phyloP scores from a whole-genome alignment of 2,888 invertebrate genomes.

The Octonoba sinensis region DNA sequence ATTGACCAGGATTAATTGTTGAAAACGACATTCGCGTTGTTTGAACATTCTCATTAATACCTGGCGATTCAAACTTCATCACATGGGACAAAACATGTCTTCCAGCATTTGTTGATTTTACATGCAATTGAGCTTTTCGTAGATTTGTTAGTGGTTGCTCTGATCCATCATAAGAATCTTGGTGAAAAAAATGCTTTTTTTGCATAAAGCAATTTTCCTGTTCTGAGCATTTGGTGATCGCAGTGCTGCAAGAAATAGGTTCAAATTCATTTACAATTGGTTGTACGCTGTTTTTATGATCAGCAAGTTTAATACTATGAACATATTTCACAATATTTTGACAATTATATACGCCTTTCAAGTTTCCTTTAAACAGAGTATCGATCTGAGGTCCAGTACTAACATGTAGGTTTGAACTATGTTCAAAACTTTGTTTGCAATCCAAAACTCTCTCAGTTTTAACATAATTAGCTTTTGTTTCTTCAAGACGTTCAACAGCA shows the following conservation, averaged over 20 bases:
- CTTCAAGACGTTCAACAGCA: conserved; percentile 91
- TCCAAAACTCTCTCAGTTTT: conserved; percentile 91
- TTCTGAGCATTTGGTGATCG: background rate
- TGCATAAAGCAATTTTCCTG: conserved; percentile 16
- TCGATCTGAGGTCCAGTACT: conserved; percentile 68
- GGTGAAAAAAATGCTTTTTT: conserved; percentile 5
- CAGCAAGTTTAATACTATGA: conserved; percentile 30
- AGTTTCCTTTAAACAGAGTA: conserved; percentile 42
- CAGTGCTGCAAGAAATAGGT: conserved; percentile 5
- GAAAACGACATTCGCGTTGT: too few relatives aligned
- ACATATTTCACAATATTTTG: conserved; percentile 46
- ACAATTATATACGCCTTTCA: conserved; percentile 48
- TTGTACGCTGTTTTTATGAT: conserved; percentile 16
- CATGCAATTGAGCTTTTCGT: background rate
- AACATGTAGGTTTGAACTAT: conserved; percentile 73
- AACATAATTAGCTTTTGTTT: conserved; percentile 93
- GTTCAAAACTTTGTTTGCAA: conserved; percentile 81
- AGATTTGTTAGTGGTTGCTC: background rate
- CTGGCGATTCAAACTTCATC: background rate
- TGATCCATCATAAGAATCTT: conserved; percentile 4
- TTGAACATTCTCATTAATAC: conserved; percentile 20
- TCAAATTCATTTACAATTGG: conserved; percentile 7
- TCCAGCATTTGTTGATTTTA: conserved; percentile 8
- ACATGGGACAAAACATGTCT: conserved; percentile 8
- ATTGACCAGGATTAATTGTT: conserved; percentile 7